Conservation (phyloP, 2,797 vertebrate species). For the Xiphophorus birchmanni region DNA sequence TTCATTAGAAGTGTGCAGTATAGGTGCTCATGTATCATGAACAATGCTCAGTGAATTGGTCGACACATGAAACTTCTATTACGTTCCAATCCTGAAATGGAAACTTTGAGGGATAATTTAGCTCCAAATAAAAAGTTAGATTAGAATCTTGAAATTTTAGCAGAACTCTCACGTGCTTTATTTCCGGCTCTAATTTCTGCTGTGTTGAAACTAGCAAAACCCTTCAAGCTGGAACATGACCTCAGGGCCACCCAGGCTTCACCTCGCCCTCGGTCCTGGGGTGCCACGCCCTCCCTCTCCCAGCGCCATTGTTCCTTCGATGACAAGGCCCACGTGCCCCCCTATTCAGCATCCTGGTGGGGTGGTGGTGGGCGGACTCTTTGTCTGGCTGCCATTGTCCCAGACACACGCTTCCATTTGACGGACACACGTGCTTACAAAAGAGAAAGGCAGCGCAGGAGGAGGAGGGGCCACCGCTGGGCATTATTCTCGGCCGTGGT, state of each 20-base stretch:
- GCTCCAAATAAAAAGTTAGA: not conserved
- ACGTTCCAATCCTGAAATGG: not conserved
- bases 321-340: slow-evolving; percentile 83
- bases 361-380: slow-evolving; percentile 65
- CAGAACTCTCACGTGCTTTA: not conserved
- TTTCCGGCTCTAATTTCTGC: not conserved
- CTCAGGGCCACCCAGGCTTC: slow-evolving; percentile 63
- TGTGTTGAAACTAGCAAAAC: slow-evolving; percentile 6
- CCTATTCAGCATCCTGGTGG: slow-evolving; percentile 73
- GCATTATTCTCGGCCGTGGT: slow-evolving; percentile 74
- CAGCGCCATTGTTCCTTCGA: slow-evolving; percentile 75
- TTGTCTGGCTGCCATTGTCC: slow-evolving; percentile 81
- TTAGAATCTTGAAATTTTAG: not conserved
- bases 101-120: not conserved
- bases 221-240: slow-evolving; percentile 45
- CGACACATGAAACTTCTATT: not conserved
- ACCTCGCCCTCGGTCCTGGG: slow-evolving; percentile 33
- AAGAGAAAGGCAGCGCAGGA: slow-evolving; percentile 60
- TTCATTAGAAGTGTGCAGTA: not conserved
- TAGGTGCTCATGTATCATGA: not conserved
- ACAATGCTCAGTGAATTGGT: not conserved
- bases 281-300: slow-evolving; percentile 60
- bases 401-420: slow-evolving; percentile 81
- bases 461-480: slow-evolving; percentile 75
- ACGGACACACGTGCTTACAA: slow-evolving; percentile 82